Percentiles rank a stretch among this genome's conserved stretches.
These are phyloP conservation scores for Amaurobius ferox DNA, from an alignment of 2,888 invertebrate genomes.

Conservation along the genomic window DNA sequence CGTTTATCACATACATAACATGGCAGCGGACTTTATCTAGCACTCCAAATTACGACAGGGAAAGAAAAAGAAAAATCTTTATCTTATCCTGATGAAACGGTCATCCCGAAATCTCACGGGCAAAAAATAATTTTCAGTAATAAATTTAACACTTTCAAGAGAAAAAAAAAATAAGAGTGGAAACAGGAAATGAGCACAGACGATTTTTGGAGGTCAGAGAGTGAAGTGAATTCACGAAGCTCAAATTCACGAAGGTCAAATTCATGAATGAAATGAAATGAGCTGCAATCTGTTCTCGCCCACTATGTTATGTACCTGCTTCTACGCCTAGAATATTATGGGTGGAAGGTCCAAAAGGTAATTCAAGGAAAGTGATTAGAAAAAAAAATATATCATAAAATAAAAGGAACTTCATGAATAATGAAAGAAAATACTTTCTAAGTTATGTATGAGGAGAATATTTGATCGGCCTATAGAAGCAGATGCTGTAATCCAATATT, in stretches of 20 bases:
- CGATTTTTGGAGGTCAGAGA: constrained; percentile 12
- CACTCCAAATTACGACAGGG: too few relatives aligned
- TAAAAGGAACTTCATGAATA: neutral
- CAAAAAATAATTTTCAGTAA: neutral
- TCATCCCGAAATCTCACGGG: too few relatives aligned
- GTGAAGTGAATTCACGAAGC: neutral
- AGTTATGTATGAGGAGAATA: neutral
- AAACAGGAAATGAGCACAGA: constrained; percentile 12
- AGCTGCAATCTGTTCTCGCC: neutral
- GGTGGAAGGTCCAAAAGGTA: constrained; percentile 7
- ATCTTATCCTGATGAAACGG: too few relatives aligned
- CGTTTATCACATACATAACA: too few relatives aligned
- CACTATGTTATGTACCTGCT: constrained; percentile 9
- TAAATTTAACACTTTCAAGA: neutral
- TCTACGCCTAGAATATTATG: neutral
- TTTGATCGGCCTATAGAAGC: neutral
- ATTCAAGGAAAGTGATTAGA: constrained; percentile 16
- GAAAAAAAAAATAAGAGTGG: neutral
- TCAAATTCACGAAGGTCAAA: neutral
- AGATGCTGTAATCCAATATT: neutral
- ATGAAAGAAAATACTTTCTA: neutral
- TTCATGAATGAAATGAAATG: constrained; percentile 12
- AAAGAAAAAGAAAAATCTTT: too few relatives aligned
- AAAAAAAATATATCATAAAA: neutral
- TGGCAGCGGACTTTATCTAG: too few relatives aligned